Conservation (phyloP, 1,140 invertebrate genomes). For the Drosophila punjabiensis region DNA sequence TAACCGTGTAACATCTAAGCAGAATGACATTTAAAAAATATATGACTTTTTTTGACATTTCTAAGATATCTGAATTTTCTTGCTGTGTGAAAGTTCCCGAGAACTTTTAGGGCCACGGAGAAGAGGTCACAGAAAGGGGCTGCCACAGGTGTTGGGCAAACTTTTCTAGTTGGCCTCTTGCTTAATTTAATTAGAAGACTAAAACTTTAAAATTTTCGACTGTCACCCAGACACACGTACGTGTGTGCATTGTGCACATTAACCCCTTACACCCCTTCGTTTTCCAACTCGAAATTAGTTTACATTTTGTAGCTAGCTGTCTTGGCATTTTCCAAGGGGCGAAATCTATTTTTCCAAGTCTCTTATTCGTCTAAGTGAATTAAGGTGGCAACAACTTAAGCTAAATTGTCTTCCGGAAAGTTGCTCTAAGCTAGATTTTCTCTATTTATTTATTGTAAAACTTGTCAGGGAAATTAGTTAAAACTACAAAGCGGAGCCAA, state of each 20-base stretch:
- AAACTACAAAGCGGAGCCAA: conserved; percentile 2
- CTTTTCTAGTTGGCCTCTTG: conserved; percentile 48
- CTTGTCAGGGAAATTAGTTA: conserved; percentile 35
- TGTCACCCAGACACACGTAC: conserved; percentile 17
- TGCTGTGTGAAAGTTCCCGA: not conserved
- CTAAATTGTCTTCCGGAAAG: conserved; percentile 63
- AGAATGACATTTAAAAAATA: not conserved
- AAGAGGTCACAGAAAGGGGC: conserved; percentile 12
- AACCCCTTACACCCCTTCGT: not conserved
- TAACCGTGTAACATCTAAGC: too few species aligned
- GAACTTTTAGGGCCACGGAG: not conserved
- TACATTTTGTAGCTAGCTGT: conserved; percentile 45
- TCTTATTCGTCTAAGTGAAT: conserved; percentile 41
- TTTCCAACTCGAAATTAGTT: conserved; percentile 53
- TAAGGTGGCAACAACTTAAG: conserved; percentile 67
- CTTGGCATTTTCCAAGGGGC: conserved; percentile 42
- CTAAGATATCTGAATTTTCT: not conserved
- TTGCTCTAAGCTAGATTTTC: conserved; percentile 25
- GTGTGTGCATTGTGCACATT: conserved; percentile 18
- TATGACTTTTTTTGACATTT: not conserved
- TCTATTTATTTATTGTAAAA: conserved; percentile 37
- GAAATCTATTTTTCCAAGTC: conserved; percentile 67
- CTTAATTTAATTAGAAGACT: conserved; percentile 71
- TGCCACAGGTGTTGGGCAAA: conserved; percentile 53
- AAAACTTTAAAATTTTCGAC: conserved; percentile 57